Conservation (phyloP, 1,140 invertebrate genomes). For the Eurosta solidaginis region DNA sequence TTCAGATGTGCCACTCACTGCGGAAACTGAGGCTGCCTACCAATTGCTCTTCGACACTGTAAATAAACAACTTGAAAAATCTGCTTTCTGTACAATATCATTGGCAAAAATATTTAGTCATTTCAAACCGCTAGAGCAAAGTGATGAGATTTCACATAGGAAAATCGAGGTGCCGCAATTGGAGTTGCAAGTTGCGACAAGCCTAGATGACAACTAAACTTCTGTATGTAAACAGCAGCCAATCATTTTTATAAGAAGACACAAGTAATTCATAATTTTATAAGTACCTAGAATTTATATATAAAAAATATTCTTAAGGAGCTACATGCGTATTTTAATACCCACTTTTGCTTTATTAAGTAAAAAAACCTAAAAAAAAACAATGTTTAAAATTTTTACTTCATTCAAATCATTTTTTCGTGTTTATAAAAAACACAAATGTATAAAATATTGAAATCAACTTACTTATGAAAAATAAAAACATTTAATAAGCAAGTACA, state of each 20-base stretch:
- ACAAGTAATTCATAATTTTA: not conserved
- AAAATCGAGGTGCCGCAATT: slow-evolving; percentile 19
- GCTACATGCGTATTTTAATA: not conserved
- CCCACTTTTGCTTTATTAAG: not conserved
- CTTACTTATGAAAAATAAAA: not conserved
- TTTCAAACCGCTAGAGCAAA: slow-evolving; percentile 32
- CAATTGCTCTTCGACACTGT: slow-evolving; percentile 57
- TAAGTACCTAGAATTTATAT: too few species aligned
- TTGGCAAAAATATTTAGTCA: slow-evolving; percentile 37
- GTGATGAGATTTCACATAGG: slow-evolving; percentile 30
- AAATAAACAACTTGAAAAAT: slow-evolving; percentile 59
- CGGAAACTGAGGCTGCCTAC: slow-evolving; percentile 57
- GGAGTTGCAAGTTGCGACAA: slow-evolving; percentile 26
- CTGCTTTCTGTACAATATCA: slow-evolving; percentile 53
- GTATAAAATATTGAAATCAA: not conserved
- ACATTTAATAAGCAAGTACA: not conserved
- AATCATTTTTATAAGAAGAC: not conserved
- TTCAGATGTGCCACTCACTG: slow-evolving; percentile 48
- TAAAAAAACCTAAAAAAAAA: not conserved
- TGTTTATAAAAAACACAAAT: not conserved
- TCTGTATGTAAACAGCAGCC: not conserved
- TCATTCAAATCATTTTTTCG: not conserved
- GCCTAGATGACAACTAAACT: slow-evolving; percentile 24
- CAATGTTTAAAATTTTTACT: not conserved
- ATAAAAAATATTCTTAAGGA: too few species aligned